Conservation (phyloP, 53 echinoderm and acorn worm genomes). For the Luidia sarsii region DNA sequence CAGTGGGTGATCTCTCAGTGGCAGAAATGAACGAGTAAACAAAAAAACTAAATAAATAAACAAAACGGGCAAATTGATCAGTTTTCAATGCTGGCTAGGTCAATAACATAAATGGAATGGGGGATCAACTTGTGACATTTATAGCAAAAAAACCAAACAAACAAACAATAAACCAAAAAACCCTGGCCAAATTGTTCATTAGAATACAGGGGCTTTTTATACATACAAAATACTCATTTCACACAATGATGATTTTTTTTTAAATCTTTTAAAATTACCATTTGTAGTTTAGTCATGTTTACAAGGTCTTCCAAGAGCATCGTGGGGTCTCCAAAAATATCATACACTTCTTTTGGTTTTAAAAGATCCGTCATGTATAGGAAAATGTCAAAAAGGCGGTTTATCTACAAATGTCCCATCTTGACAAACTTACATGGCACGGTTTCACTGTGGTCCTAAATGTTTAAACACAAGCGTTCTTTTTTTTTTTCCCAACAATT, state of each 20-base stretch:
- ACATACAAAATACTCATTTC: constrained; percentile 1
- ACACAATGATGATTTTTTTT: neutral
- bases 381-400: neutral
- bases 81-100: no score
- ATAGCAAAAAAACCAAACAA: no score
- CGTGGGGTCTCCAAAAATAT: constrained; percentile 1
- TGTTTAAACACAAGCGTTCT: neutral
- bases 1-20: no score
- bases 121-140: no score
- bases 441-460: constrained; percentile 5
- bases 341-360: constrained; percentile 31
- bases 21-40: no score
- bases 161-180: no score
- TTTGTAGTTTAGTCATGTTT: no score
- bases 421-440: neutral
- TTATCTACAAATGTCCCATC: constrained; percentile 35
- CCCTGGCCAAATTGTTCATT: no score
- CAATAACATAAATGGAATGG: no score
- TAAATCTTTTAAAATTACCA: neutral
- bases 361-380: constrained; percentile 5
- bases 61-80: no score
- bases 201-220: neutral
- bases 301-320: no score
- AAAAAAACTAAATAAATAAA: no score
- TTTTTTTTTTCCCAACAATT: neutral